Evolutionary conservation across 2,888 invertebrate species (phyloP), one percentile per base, ranked within the genome.

Genomic region (Arctia plantaginis): DNA sequence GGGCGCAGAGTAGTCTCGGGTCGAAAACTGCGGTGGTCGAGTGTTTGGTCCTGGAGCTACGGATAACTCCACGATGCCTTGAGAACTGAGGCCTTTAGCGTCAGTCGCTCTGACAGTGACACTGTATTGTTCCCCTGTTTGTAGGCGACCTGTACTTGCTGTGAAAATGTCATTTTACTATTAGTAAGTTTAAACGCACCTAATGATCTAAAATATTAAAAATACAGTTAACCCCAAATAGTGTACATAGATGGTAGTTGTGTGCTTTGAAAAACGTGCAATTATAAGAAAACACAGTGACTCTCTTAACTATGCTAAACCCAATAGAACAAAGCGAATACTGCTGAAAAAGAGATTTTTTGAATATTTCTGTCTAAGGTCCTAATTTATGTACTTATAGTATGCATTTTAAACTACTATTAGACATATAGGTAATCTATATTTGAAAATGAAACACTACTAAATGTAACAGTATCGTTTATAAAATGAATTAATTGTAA

Each of bases 81-180:
- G 98, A 4, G 98, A 97, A 80, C 97, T 97, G 68, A 98, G 96
- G 0, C 98, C 98, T 64, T 98, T 98, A 30, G 96, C 97, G 89
- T 98, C 98, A 0, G 97, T 97, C 0, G 98, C 98, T 89, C 98
- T 97, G 0, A 99, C 97, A 0, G 98, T 98, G 35, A 99, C 97
- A 89, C 98, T 98, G 93, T 98, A 99, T 86, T 98, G 98, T 86
- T 98, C 98, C 0, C 98, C 99, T 0, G 98, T 98, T 89, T 97
- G 97, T 20, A 99, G 90, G 74, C 98, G 97, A 7, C 98, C 98
- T n/a, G 97, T 96, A 30, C 98, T 97, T 77, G 98, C 97, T 90
- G 96, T 79, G 39, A 44, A 71, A 30, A 13, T 20, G 13, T 30
- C 2, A 62, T 62, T 13, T 44, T 30, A 27, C 4, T 3, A 41